Conservation (phyloP, 2,888 invertebrate genomes). For the Anthoptus insignis region DNA sequence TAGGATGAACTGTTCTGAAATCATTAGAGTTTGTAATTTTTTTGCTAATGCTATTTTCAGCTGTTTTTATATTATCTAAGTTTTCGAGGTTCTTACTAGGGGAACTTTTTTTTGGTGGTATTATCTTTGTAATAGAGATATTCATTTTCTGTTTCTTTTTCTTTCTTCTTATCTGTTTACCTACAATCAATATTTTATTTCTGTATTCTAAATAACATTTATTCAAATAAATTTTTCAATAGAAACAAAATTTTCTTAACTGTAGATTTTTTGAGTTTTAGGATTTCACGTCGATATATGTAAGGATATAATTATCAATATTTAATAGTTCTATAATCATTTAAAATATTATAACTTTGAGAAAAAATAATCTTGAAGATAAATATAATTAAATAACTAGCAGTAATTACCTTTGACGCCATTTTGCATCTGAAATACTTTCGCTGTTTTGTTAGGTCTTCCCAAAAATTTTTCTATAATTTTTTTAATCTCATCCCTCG, state of each 20-base stretch:
- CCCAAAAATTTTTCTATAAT: slow-evolving; percentile 75
- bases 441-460: slow-evolving; percentile 62
- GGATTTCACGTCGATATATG: too few relatives aligned
- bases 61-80: neutral
- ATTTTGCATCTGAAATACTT: slow-evolving; percentile 68
- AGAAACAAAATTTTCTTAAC: too few relatives aligned
- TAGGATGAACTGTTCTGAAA: neutral
- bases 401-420: slow-evolving; percentile 72
- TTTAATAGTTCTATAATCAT: too few relatives aligned
- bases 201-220: too few relatives aligned
- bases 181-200: slow-evolving; percentile 38
- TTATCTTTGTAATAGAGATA: neutral
- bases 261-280: too few relatives aligned
- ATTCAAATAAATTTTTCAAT: too few relatives aligned
- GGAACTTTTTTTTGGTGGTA: neutral
- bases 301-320: too few relatives aligned
- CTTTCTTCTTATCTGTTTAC: neutral
- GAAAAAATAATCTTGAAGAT: too few relatives aligned
- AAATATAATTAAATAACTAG: too few relatives aligned
- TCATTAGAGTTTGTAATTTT: neutral
- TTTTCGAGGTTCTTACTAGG: neutral
- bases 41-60: neutral
- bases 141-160: neutral
- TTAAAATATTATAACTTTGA: too few relatives aligned
- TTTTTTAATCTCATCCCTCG: slow-evolving; percentile 71